Base-by-base conservation (phyloP, 2,797 vertebrate genomes). In the Carcharodon carcharias region DNA sequence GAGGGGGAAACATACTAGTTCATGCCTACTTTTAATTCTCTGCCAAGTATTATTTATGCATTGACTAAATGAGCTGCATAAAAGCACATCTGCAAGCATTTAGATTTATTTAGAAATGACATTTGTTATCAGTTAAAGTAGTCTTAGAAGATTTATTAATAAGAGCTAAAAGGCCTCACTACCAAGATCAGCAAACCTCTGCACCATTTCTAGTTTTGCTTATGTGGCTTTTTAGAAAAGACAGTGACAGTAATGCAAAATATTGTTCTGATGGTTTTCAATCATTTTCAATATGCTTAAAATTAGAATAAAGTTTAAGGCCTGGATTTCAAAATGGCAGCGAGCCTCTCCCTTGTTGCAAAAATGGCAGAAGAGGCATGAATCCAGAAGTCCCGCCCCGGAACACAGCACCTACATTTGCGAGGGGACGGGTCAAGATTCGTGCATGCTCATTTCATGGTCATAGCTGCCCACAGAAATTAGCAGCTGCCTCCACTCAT, bases 81-180 rank as follows among this genome's bases (percentile, higher is more conserved):
- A 91, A 88, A 91, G 21, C 82, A 85, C 82, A 85, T 85, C 82
- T 85, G 82, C 21, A 26, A 92, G 63, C 35, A 91, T n/a, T 92
- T 58, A 92, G 11, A 65, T 45, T 40, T 67, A 63, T 67, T 63
- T n/a, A 92, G 56, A 94, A 93, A 67, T 65, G 61, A 94, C 92
- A 50, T 94, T 95, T 95, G 63, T 95, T 69, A 69, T 67, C 35
- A 69, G 61, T 95, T 71, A 69, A 95, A 23, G 45, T 94, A 94
- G 61, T 40, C 63, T 63, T 23, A 12, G 61, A 21, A 85, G 23
- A 31, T 50, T 69, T 69, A 95, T 95, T 67, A 69, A 5, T 28
- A 95, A 50, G 26, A 71, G 23, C n/a, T 69, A 11, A 28, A 95
- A 26, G 2, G 11, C 61, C 21, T 65, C 63, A 95, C 7, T 4